Conservation (phyloP, 2,113 vertebrate genomes). For the human (Homo sapiens) region GRCh38 chr3:61904001-61904500, state of each 20-base stretch:
- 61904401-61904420: background rate
- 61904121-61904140: background rate
- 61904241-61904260: constrained; percentile 49
- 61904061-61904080: background rate
- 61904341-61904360: constrained; percentile 62
- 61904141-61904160: background rate
- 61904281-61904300: constrained; percentile 63
- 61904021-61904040: constrained; percentile 33
- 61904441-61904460: background rate
- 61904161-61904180: background rate
- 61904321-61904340: constrained; percentile 55
- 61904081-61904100: background rate
- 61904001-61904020: constrained; percentile 54
- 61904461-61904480: constrained; percentile 37
- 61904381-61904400: background rate
- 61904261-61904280: background rate
- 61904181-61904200: background rate
- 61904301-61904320: constrained; percentile 58
- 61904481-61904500: constrained; percentile 53
- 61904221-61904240: background rate
- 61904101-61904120: background rate
- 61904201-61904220: background rate
- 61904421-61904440: background rate
- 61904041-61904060: constrained; percentile 27
- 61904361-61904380: background rate